Conservation (phyloP, 2,888 invertebrate species). For the Polydrusus tereticollis region DNA sequence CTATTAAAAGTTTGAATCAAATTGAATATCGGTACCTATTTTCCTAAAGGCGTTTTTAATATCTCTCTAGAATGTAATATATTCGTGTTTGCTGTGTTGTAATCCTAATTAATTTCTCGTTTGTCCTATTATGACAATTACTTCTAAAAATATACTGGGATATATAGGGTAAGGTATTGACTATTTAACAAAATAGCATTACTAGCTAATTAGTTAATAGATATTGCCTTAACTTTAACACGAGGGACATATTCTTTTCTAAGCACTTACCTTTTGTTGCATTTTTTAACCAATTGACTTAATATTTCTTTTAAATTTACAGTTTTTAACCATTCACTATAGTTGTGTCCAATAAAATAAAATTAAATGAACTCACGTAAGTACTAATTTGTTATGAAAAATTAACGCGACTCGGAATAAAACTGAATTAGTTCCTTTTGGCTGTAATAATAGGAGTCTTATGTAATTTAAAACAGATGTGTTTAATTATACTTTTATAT, state of each 20-base stretch:
- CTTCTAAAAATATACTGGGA: slow-evolving; percentile 7
- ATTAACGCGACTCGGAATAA: no score
- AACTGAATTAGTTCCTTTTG: no score
- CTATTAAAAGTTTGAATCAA: not conserved
- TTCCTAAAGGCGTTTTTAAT: not conserved
- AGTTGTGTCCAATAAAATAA: no score
- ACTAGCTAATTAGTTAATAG: not conserved
- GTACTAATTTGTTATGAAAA: no score
- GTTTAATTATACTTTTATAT: no score
- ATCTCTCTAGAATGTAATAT: not conserved
- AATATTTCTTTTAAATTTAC: no score
- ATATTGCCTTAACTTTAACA: not conserved
- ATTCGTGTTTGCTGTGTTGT: not conserved
- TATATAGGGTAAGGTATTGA: not conserved
- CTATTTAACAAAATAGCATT: not conserved
- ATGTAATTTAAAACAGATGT: no score
- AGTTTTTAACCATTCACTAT: no score
- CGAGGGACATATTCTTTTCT: not conserved
- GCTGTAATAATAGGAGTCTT: no score
- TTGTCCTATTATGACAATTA: slow-evolving; percentile 12
- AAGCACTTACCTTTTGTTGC: not conserved
- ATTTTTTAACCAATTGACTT: not conserved
- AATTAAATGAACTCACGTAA: no score
- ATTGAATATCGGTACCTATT: not conserved
- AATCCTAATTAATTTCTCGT: not conserved